Percentiles rank a stretch among this genome's conserved stretches.
Conservation (phyloP, 1,140 invertebrate species). For the Nymphalis io region DNA sequence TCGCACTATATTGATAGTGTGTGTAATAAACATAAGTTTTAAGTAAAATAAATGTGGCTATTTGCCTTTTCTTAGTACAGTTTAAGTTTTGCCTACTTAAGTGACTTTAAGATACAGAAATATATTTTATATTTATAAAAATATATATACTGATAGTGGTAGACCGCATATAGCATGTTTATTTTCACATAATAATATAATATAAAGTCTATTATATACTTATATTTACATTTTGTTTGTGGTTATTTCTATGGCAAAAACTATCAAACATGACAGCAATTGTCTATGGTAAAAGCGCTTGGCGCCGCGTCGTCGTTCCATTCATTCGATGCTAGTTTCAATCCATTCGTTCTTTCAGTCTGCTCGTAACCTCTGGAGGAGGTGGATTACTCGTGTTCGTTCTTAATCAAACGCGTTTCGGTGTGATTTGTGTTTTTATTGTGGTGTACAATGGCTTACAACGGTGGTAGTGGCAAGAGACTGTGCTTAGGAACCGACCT, state of each 20-base stretch:
- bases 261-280: constrained; percentile 13
- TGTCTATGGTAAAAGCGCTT: constrained; percentile 37
- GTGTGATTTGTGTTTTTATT: constrained; percentile 79
- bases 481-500: constrained; percentile 75
- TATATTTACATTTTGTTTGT: neutral
- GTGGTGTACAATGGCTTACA: constrained; percentile 80
- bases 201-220: too few relatives aligned
- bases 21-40: too few relatives aligned
- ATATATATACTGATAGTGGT: too few relatives aligned
- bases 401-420: constrained; percentile 65
- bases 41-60: too few relatives aligned
- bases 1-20: too few relatives aligned
- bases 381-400: constrained; percentile 59
- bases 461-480: constrained; percentile 80
- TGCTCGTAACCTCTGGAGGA: constrained; percentile 58
- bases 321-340: constrained; percentile 53
- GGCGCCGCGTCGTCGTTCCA: constrained; percentile 46
- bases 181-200: too few relatives aligned
- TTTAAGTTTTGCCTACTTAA: too few relatives aligned
- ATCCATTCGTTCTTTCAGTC: constrained; percentile 74
- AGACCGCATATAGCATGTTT: too few relatives aligned
- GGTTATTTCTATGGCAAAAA: neutral
- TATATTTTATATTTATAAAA: too few relatives aligned
- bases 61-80: too few relatives aligned
- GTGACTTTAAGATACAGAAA: too few relatives aligned